Evolutionary conservation across 2,888 invertebrate species (phyloP), one percentile per base, ranked within the genome.

Genomic region (Drosophila hamatofila): DNA sequence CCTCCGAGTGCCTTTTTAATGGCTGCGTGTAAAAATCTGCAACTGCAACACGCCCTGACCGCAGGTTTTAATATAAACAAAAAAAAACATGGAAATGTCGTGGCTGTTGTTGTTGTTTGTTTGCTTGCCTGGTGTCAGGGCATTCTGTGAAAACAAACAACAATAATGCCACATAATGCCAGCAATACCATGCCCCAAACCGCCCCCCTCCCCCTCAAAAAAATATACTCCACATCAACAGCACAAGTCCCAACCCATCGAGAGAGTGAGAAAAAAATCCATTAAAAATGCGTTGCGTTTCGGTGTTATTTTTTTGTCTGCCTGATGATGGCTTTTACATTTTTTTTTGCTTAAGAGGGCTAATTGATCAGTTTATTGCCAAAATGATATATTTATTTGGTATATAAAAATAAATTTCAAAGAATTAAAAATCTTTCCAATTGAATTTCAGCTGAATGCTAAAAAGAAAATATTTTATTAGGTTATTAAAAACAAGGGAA

Each of bases 21-120:
- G 78, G 73, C 78, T 74, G 72, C 62, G 77, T 80, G 80, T 78
- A 71, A 59, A 80, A 78, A 76, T 80, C 88, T 87, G 77, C 76
- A 75, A 76, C 75, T 71, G 74, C 81, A 80, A 74, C 79, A 80
- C 68, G 78, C 81, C 79, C 81, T 79, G 81, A 87, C 86, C 86
- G 82, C 86, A 88, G 89, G 79, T 88, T 87, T 88, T 87, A 88
- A 87, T 87, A 86, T 82, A 86, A 73, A 75, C 81, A 87, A 74
- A 75, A 30, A 30, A n/a, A 25, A 48, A 23, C 21, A 44, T 1
- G 12, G n/a, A 30, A 49, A 49, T 49, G n/a, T 9, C 25, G 25
- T 30, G 9, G 35, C 12, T 33, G 49, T 8, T 49, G 30, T 35
- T 52, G 23, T 16, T 49, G 44, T 52, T 72, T 83, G 80, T 86